Evolutionary conservation across 2,113 vertebrate genomes (phyloP), one percentile per base, ranked within the genome.

Genomic region (Centropus bengalensis): DNA sequence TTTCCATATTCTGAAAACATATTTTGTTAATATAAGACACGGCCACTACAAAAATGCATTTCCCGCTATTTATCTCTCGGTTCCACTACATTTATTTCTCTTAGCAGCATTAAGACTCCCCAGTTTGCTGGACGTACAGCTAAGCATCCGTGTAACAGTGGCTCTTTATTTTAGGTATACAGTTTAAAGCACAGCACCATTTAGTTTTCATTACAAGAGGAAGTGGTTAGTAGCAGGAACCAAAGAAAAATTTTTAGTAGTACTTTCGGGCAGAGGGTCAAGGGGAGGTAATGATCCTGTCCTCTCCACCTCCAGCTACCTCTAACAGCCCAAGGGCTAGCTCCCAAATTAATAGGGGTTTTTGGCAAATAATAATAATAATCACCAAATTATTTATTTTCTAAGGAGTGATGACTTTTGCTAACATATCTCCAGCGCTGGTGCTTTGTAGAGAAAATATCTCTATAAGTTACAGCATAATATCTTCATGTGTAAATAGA

Each of bases 381-480:
- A 83, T 76, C 17, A 47, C 23, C 36, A 62, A 62, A 62, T 1
- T 51, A 13, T 19, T 62, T 62, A 27, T 45, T 28, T 91, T 62
- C 42, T 38, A 51, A 55, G 13, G 47, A 59, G 32, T 21, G 15
- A 77, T 62, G 28, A 66, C 42, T 80, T 66, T 54, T 33, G 20
- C 20, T 32, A 70, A 62, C 0, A 0, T 8, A 63, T 42, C 33
- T 85, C 55, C n/a, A 86, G 88, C 33, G 60, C 32, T 0, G 0
- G 22, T 38, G 28, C 15, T 33, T 70, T 56, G 38, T 58, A 63
- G 14, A 88, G 66, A 80, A 84, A 64, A 22, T 17, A 52, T 8
- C 17, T 70, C 74, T 78, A 54, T 71, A 66, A 78, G 11, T 68
- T 79, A 55, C 20, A 71, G 38, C 36, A 79, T 24, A 64, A 93